Evolutionary conservation across 2,113 vertebrate species (phyloP), one percentile per base, ranked within the genome.

Genomic region (Erinaceus europaeus): DNA sequence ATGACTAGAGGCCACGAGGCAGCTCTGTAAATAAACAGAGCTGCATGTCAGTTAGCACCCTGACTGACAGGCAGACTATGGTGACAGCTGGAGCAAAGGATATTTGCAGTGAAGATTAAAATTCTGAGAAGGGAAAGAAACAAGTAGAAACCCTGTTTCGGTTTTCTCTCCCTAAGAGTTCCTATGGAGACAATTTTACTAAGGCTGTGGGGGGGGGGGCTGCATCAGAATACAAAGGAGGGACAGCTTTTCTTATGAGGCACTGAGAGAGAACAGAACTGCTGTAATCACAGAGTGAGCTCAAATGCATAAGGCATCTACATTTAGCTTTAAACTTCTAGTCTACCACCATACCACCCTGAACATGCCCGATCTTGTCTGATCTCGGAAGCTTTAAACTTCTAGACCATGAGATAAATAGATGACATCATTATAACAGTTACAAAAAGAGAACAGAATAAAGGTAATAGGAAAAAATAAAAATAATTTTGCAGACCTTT

Each of bases 1-100:
- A 72, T 95, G 90, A 93, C 95, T 96, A 96, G 94, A 94, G 94
- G 95, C 92, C 94, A 88, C 90, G 75, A 90, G 48, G 89, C 21
- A 71, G 84, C 59, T 95, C 88, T 61, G 42, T 74, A 82, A 92
- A 89, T 59, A 92, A 94, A 52, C 3, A 89, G 14, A 74, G 69
- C 76, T 79, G 18, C 4, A 5, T 61, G 84, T 65, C n/a, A 94
- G 88, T 91, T 90, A 91, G 40, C 52, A 42, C 1, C 21, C 71
- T 83, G 80, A 83, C 69, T 92, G 61, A 90, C 42, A 84, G 48
- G 46, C 9, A 77, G 6, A 50, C 13, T 14, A 5, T 75, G 80
- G 50, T 76, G 15, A 36, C 29, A 59, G 71, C 44, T 79, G 34
- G 3, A 83, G 50, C n/a, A 3, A 21, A 29, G 83, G 7, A 27